Evolutionary conservation across 2,888 invertebrate species (phyloP), one percentile per base, ranked within the genome.

Genomic region (Hedychridium roseum): DNA sequence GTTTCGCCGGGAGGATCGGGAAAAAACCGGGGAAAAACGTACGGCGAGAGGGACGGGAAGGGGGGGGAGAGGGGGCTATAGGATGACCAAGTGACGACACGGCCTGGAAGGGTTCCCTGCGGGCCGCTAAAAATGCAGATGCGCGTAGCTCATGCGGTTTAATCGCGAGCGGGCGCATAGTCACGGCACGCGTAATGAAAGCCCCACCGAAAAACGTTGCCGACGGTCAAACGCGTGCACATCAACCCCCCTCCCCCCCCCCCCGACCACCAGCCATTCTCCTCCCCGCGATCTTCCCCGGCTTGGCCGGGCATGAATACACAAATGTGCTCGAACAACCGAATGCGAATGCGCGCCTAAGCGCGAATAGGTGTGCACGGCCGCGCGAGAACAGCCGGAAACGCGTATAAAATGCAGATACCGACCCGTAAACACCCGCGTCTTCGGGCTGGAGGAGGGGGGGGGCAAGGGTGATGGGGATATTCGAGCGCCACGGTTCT

Each of bases 61-160:
- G 23, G 9, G 23, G 23, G 23, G 9, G 23, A 23, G 23, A 9
- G 4, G 23, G 23, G 9, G 23, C 9, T 9, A 9, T 6, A 23
- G 5, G 52, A 60, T 50, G 55, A 43, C 52, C 55, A 47, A 54
- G 57, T 54, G 63, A 65, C 64, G 65, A 60, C 60, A 61, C 48
- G 51, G 50, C 46, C 48, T n/a, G n/a, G n/a, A n/a, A n/a, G n/a
- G n/a, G n/a, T 48, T 40, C 39, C 48, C 27, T 20, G 40, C 23
- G 66, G 65, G 57, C 62, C 58, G 66, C 61, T 67, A 71, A 74
- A 77, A 76, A 76, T 71, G 71, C 70, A 68, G 63, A 64, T 68
- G 65, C 60, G 68, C 67, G 75, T 74, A 75, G 74, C 66, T 74
- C 71, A 71, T 3, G 70, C 45, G 71, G 70, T 71, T 73, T 76